Evolutionary conservation across 2,888 invertebrate genomes (phyloP).

Genomic region (Dermolepida albohirtum): DNA sequence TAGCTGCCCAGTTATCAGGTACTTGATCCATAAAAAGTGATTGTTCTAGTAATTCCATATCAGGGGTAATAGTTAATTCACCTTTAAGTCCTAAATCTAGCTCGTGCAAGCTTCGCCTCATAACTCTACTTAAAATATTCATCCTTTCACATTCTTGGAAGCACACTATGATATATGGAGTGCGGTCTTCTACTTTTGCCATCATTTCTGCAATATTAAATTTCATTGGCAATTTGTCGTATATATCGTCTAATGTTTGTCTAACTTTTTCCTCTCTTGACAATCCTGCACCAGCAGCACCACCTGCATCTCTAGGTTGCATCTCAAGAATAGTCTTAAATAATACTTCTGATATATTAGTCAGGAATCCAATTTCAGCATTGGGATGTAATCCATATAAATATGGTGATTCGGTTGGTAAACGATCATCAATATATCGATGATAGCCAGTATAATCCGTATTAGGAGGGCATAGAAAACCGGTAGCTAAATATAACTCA

Average conservation of each 20-base stretch:
- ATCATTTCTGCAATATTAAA: constrained; percentile 89
- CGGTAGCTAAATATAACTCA: constrained; percentile 83
- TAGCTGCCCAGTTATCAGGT: constrained; percentile 86
- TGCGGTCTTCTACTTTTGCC: constrained; percentile 88
- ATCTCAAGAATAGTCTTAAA: constrained; percentile 89
- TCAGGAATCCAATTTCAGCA: constrained; percentile 94
- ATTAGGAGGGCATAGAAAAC: constrained; percentile 89
- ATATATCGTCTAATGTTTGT: constrained; percentile 82
- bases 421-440: constrained; percentile 84
- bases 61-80: constrained; percentile 90
- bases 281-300: constrained; percentile 74
- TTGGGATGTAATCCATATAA: constrained; percentile 94
- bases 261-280: constrained; percentile 87
- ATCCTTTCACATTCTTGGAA: constrained; percentile 95
- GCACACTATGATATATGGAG: constrained; percentile 92
- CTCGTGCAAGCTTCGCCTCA: constrained; percentile 85
- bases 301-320: constrained; percentile 86
- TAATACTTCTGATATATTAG: constrained; percentile 85
- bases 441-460: constrained; percentile 90
- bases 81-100: constrained; percentile 92
- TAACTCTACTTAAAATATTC: constrained; percentile 87
- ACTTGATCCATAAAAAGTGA: constrained; percentile 90
- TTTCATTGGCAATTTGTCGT: constrained; percentile 89
- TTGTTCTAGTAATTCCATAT: constrained; percentile 90
- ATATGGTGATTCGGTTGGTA: constrained; percentile 90